These are phyloP conservation scores for Keiferia lycopersicella DNA, from an alignment of 2,888 invertebrate species.

Conservation along the genomic window DNA sequence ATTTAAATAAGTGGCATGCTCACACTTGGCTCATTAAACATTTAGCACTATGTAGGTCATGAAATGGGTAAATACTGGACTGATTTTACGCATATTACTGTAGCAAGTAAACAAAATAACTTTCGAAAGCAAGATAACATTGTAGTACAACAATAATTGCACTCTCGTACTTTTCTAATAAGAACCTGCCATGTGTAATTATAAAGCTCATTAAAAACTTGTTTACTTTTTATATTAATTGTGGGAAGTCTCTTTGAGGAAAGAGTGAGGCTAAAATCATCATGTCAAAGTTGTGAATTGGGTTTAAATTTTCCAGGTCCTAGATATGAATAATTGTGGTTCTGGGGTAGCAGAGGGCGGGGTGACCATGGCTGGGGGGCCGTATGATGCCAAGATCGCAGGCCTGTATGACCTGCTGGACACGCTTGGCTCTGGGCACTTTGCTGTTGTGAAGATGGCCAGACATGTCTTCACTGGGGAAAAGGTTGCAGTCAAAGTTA, in stretches of 20 bases:
- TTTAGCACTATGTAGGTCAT: conserved; percentile 23
- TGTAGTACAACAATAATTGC: background rate
- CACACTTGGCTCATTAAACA: background rate
- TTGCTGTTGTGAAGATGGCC: conserved; percentile 98
- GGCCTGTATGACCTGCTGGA: conserved; percentile 98
- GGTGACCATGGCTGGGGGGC: conserved; percentile 65
- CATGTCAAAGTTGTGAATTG: background rate
- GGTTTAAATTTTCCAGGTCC: conserved; percentile 29
- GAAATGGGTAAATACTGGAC: conserved; percentile 24
- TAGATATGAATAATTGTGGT: conserved; percentile 66
- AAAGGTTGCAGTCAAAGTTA: conserved; percentile 98
- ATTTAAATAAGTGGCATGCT: background rate
- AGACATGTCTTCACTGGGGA: conserved; percentile 99
- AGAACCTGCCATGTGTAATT: background rate
- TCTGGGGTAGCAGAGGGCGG: conserved; percentile 55
- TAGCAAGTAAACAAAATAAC: conserved; percentile 4
- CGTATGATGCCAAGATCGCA: conserved; percentile 94
- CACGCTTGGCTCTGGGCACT: conserved; percentile 98
- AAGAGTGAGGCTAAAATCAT: background rate
- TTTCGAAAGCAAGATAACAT: background rate
- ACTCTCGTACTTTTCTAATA: background rate
- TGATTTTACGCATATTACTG: conserved; percentile 6
- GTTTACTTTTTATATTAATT: background rate
- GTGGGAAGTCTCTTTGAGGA: background rate
- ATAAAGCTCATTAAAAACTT: background rate